Percentiles rank a stretch among this genome's conserved stretches.
These are phyloP conservation scores for Stichopus chloronotus DNA, from an alignment of 35 echinoderm and acorn worm species.

Conservation along the genomic window DNA sequence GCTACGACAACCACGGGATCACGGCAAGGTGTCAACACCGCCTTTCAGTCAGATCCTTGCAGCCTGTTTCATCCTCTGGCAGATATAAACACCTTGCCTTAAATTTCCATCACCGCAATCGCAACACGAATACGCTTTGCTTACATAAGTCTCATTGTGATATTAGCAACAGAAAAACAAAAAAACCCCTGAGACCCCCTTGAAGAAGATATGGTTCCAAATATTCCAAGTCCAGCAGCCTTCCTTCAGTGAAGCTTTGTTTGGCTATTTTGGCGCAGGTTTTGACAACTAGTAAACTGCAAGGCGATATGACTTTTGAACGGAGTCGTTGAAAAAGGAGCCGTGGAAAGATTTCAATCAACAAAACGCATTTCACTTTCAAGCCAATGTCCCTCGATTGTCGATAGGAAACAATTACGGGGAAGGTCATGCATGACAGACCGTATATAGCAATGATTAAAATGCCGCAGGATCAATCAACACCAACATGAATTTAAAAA, in stretches of 20 bases:
- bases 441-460: constrained; percentile 24
- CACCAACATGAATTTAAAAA: background rate
- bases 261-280: constrained; percentile 46
- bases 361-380: constrained; percentile 49
- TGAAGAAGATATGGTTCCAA: background rate
- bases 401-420: constrained; percentile 18
- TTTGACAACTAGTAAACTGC: constrained; percentile 50
- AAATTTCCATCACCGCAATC: constrained; percentile 34
- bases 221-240: background rate
- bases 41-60: constrained; percentile 39
- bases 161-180: constrained; percentile 38
- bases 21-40: constrained; percentile 30
- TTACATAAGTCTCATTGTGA: constrained; percentile 34
- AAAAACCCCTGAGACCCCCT: background rate
- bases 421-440: constrained; percentile 33
- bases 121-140: constrained; percentile 29
- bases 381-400: background rate
- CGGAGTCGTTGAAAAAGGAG: constrained; percentile 21
- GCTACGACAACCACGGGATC: background rate
- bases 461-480: background rate
- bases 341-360: constrained; percentile 41
- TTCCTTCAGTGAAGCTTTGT: constrained; percentile 27
- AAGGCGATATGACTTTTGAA: constrained; percentile 52
- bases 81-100: constrained; percentile 41
- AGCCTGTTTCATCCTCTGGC: background rate